Conservation (phyloP, 1,140 invertebrate genomes). For the Drosophila rhopaloa region DNA sequence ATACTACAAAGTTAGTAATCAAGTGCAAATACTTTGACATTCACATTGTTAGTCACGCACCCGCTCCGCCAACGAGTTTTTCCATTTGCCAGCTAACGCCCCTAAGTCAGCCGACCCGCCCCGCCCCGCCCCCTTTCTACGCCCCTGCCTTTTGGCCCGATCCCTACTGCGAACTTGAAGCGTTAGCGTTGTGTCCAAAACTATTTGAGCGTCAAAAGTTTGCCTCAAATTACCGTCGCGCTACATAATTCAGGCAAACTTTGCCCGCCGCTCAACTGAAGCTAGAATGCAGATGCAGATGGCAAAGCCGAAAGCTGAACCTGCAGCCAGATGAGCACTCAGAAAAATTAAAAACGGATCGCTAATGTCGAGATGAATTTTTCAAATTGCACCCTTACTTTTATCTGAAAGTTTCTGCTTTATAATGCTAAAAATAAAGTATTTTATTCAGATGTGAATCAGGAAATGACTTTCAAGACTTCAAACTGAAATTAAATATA, state of each 20-base stretch:
- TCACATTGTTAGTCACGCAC: conserved; percentile 47
- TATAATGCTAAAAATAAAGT: too few relatives aligned
- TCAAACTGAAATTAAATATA: too few relatives aligned
- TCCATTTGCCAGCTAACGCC: conserved; percentile 27
- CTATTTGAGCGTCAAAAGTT: conserved; percentile 76
- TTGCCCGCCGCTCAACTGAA: conserved; percentile 40
- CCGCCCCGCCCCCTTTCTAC: background rate
- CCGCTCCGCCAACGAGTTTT: conserved; percentile 15
- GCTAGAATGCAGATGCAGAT: conserved; percentile 19
- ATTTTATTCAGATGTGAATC: too few relatives aligned
- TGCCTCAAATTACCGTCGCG: conserved; percentile 74
- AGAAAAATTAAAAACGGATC: background rate
- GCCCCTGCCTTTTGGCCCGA: background rate
- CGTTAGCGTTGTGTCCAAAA: conserved; percentile 54
- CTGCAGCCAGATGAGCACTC: conserved; percentile 16
- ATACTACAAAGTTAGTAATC: conserved; percentile 47
- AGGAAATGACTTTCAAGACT: too few relatives aligned
- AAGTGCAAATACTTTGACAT: conserved; percentile 60
- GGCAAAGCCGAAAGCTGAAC: conserved; percentile 23
- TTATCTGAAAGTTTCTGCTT: too few relatives aligned
- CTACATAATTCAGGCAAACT: conserved; percentile 76
- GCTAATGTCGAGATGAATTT: background rate
- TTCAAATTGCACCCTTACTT: background rate
- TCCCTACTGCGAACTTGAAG: conserved; percentile 14
- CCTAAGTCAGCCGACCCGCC: background rate